phyloP scores from a whole-genome alignment of 2,888 invertebrate genomes.

The Nebria brevicollis region DNA sequence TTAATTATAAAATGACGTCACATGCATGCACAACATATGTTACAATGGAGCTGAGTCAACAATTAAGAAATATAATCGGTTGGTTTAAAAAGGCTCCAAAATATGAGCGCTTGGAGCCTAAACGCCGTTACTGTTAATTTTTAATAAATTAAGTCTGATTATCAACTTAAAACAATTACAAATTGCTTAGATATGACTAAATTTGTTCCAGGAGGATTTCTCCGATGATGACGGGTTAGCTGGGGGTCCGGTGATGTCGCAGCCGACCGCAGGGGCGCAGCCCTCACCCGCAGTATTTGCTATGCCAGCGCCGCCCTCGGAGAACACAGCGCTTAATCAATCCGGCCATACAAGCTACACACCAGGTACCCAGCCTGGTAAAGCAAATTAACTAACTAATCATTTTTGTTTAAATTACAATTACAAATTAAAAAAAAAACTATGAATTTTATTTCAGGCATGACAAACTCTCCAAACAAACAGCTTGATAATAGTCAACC shows the following conservation, averaged over 20 bases:
- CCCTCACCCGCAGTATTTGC: slow-evolving; percentile 72
- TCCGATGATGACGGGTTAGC: slow-evolving; percentile 56
- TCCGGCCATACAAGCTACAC: slow-evolving; percentile 66
- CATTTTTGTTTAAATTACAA: neutral
- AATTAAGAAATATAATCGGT: too few relatives aligned
- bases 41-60: too few relatives aligned
- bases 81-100: too few relatives aligned
- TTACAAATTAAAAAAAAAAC: neutral
- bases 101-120: neutral
- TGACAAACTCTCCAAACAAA: slow-evolving; percentile 55
- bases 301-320: slow-evolving; percentile 72
- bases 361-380: slow-evolving; percentile 58
- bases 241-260: slow-evolving; percentile 60
- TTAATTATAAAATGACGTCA: too few relatives aligned
- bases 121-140: neutral
- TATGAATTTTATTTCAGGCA: slow-evolving; percentile 50
- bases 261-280: slow-evolving; percentile 66
- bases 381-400: slow-evolving; percentile 9
- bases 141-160: neutral
- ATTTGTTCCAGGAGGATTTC: slow-evolving; percentile 59
- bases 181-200: slow-evolving; percentile 4
- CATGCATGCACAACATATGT: too few relatives aligned
- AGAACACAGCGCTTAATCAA: slow-evolving; percentile 76
- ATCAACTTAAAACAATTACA: neutral
- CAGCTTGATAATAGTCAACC: slow-evolving; percentile 46